Evolutionary conservation across 1,140 invertebrate species (phyloP).

Genomic region (Wiebesia pumilae): DNA sequence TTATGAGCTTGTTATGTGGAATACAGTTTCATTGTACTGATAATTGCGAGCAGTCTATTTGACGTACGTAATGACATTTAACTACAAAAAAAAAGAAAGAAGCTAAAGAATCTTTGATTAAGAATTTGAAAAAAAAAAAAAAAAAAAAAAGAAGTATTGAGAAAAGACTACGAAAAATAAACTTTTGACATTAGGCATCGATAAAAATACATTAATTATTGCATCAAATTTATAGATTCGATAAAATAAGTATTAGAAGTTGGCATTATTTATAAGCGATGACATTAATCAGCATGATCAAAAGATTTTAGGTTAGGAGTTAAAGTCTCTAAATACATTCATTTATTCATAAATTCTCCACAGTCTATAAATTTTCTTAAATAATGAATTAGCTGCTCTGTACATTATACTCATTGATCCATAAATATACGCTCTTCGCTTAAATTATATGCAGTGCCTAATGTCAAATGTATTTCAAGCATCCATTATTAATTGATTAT

Average conservation of each 20-base stretch:
- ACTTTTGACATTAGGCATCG: background rate
- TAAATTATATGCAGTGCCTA: background rate
- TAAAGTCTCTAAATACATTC: background rate
- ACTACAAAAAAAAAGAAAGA: background rate
- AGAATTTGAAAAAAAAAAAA: background rate
- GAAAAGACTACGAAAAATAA: background rate
- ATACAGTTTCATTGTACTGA: background rate
- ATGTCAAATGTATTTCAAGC: background rate
- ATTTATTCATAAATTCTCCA: constrained; percentile 23
- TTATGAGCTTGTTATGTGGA: background rate
- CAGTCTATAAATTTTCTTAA: constrained; percentile 2
- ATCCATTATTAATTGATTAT: background rate
- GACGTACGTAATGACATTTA: background rate
- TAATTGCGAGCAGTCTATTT: background rate
- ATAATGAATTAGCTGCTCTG: background rate
- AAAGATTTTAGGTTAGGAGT: background rate
- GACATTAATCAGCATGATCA: background rate
- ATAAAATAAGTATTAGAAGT: background rate
- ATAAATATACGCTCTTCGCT: background rate
- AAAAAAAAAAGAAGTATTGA: background rate
- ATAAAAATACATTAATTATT: background rate
- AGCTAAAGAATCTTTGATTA: too few relatives aligned
- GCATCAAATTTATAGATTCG: background rate
- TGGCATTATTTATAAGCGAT: background rate
- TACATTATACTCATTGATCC: background rate